phyloP scores from a whole-genome alignment of 1,140 invertebrate genomes.

The Yoshiicerus persimilis region DNA sequence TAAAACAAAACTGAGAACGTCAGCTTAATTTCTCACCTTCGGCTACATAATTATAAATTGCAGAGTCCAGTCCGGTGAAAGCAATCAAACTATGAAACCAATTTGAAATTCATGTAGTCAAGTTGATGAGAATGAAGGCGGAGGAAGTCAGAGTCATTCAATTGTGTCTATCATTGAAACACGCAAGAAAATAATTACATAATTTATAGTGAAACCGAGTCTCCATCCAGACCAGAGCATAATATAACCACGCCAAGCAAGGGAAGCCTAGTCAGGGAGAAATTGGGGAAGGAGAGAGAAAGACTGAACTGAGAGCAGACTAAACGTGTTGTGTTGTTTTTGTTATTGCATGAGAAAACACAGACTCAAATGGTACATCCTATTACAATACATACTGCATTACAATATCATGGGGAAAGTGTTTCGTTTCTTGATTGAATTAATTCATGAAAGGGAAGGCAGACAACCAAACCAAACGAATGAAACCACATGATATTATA shows the following conservation, averaged over 20 bases:
- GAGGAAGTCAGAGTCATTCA: neutral
- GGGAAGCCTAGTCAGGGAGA: neutral
- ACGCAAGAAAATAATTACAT: neutral
- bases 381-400: too few relatives aligned
- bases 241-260: too few relatives aligned
- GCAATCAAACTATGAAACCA: neutral
- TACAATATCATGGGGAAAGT: neutral
- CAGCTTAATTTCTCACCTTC: too few relatives aligned
- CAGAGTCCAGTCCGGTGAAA: too few relatives aligned
- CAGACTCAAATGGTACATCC: too few relatives aligned
- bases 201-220: neutral
- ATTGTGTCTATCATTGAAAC: neutral
- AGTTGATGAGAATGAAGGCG: neutral
- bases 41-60: too few relatives aligned
- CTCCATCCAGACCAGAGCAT: too few relatives aligned
- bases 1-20: too few relatives aligned
- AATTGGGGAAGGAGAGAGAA: neutral
- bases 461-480: neutral
- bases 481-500: too few relatives aligned
- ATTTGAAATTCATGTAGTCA: neutral
- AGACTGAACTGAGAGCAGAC: neutral
- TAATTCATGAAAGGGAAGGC: neutral
- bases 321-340: neutral
- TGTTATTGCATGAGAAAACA: neutral
- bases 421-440: neutral